A percentile compares a stretch with the other conserved stretches of the same genome.
Conservation (phyloP, 2,113 vertebrate genomes). For the Forbesichthys agassizii region DNA sequence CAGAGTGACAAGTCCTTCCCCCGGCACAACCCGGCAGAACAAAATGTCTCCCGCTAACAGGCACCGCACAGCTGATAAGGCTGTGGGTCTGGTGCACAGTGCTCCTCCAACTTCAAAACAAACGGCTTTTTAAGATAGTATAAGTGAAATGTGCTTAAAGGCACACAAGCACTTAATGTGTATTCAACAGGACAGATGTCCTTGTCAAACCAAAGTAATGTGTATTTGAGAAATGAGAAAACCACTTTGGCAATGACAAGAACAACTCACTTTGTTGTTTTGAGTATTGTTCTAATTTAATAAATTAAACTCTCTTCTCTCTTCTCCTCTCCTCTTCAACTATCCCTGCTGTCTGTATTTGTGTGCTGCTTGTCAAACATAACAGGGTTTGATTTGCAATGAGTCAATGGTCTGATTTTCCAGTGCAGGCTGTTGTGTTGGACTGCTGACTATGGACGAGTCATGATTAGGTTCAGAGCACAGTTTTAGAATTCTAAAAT, state of each 20-base stretch:
- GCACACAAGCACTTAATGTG: neutral
- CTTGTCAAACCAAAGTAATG: no score
- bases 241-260: conserved; percentile 14
- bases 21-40: conserved; percentile 36
- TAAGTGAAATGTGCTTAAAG: no score
- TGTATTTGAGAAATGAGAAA: no score
- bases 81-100: neutral
- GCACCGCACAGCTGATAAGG: conserved; percentile 54
- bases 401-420: conserved; percentile 49
- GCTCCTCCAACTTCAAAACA: conserved; percentile 44
- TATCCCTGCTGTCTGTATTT: no score
- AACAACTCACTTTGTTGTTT: no score
- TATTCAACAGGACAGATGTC: conserved; percentile 2
- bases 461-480: conserved; percentile 43
- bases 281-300: no score
- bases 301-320: no score
- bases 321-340: no score
- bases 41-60: conserved; percentile 46
- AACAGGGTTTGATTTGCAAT: conserved; percentile 61
- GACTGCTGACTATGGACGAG: conserved; percentile 48
- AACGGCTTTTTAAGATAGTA: conserved; percentile 29
- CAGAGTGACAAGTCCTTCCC: conserved; percentile 18
- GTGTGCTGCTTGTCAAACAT: conserved; percentile 15
- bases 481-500: conserved; percentile 37
- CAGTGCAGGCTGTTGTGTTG: conserved; percentile 21